Percentiles rank a stretch among this genome's conserved stretches.
These are phyloP conservation scores for Setophaga petechia DNA, from an alignment of 2,113 vertebrate species.

Conservation along the genomic window DNA sequence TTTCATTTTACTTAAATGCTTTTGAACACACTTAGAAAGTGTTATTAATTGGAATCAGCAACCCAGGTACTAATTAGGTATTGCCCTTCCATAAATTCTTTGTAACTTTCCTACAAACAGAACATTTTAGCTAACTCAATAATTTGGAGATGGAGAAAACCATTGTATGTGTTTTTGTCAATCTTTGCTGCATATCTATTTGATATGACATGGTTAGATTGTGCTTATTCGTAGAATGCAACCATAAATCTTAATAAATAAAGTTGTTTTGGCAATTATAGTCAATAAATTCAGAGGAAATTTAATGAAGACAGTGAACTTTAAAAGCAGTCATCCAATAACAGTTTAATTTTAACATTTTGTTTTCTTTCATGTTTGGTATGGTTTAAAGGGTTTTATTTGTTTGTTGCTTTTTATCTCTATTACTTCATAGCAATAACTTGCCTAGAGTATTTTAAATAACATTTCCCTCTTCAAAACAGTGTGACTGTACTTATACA, in stretches of 20 bases:
- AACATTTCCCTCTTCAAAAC: not conserved
- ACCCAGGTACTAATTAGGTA: constrained; percentile 43
- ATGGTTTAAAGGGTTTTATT: not conserved
- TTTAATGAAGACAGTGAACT: not conserved
- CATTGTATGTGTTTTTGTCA: constrained; percentile 5
- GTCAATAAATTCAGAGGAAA: not conserved
- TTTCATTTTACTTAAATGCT: constrained; percentile 50
- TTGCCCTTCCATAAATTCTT: constrained; percentile 23
- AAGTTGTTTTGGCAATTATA: not conserved
- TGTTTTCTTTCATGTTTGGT: not conserved
- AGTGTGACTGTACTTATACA: not conserved
- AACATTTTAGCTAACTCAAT: constrained; percentile 22
- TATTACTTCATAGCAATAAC: not conserved
- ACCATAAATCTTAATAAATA: not conserved
- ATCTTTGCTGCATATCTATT: not conserved
- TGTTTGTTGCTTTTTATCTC: not conserved
- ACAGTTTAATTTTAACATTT: constrained; percentile 8
- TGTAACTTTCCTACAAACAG: not conserved
- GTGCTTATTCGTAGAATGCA: not conserved
- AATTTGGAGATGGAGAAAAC: constrained; percentile 16
- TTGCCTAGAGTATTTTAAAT: not conserved
- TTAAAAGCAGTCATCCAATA: not conserved
- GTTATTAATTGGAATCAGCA: constrained; percentile 56
- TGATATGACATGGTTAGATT: not conserved
- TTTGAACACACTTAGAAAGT: constrained; percentile 54